Evolutionary conservation across 2,113 vertebrate species (phyloP).

Genomic region (Recurvirostra avosetta): DNA sequence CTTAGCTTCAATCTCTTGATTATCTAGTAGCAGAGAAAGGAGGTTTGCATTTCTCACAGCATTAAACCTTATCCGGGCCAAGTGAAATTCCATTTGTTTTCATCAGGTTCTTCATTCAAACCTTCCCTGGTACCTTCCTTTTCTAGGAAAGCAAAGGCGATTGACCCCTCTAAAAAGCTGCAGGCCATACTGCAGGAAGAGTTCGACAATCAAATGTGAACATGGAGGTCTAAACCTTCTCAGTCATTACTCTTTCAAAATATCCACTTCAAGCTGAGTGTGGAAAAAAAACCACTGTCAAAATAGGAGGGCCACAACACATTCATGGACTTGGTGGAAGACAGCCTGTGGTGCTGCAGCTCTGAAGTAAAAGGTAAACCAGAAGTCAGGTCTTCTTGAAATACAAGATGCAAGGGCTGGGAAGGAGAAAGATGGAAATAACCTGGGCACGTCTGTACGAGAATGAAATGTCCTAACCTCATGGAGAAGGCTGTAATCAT

Average conservation of each 20-base stretch:
- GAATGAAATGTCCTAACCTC: conserved; percentile 26
- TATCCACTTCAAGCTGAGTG: not conserved
- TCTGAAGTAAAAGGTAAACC: conserved; percentile 26
- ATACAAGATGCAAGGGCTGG: conserved; percentile 20
- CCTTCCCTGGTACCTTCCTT: not conserved
- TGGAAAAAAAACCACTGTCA: not conserved
- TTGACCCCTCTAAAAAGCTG: not conserved
- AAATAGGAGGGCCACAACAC: not conserved
- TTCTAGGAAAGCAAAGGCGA: not conserved
- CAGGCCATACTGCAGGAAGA: not conserved
- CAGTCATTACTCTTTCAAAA: not conserved
- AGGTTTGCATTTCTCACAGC: not conserved
- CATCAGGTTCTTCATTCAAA: not conserved
- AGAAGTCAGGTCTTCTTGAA: conserved; percentile 45
- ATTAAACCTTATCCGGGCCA: not conserved
- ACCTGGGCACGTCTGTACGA: not conserved
- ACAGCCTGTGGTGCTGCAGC: not conserved
- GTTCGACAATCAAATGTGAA: not conserved
- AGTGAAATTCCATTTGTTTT: conserved; percentile 15
- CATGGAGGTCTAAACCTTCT: not conserved
- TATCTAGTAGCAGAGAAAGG: not conserved
- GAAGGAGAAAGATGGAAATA: conserved; percentile 18
- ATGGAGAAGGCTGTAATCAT: conserved; percentile 57
- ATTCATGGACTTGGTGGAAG: not conserved
- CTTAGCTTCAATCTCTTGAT: conserved; percentile 19